Percentiles rank a stretch among this genome's conserved stretches.
phyloP scores from a whole-genome alignment of 2,888 invertebrate genomes.

The Drosophila longiperda region DNA sequence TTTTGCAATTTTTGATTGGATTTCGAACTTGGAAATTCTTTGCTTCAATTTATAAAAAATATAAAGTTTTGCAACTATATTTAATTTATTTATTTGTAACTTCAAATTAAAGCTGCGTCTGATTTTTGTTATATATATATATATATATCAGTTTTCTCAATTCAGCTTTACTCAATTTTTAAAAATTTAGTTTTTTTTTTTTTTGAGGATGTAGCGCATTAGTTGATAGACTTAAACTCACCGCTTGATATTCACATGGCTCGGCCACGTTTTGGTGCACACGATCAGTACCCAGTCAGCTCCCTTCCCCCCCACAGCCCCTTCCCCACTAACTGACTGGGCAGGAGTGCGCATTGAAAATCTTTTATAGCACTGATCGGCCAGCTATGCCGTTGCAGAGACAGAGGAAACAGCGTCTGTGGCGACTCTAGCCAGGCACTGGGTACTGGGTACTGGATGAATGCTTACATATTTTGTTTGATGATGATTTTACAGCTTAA shows the following conservation, averaged over 20 bases:
- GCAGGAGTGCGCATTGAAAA: conserved; percentile 51
- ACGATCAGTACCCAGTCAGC: conserved; percentile 35
- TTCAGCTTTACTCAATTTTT: background rate
- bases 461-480: conserved; percentile 77
- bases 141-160: background rate
- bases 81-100: background rate
- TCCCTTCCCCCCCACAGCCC: background rate
- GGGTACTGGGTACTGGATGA: conserved; percentile 34
- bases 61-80: background rate
- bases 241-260: conserved; percentile 34
- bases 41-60: background rate
- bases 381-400: background rate
- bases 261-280: conserved; percentile 64
- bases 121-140: background rate
- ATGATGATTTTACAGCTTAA: conserved; percentile 84
- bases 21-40: background rate
- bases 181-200: background rate
- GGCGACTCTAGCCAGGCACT: conserved; percentile 12
- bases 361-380: conserved; percentile 66
- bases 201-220: conserved; percentile 55
- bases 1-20: background rate
- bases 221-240: conserved; percentile 39
- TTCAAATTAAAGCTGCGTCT: background rate
- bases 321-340: conserved; percentile 13
- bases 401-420: conserved; percentile 14